Percentiles rank a stretch among this genome's conserved stretches.
These are phyloP conservation scores for Digitonthophagus gazella DNA, from an alignment of 2,888 invertebrate genomes.

Conservation along the genomic window DNA sequence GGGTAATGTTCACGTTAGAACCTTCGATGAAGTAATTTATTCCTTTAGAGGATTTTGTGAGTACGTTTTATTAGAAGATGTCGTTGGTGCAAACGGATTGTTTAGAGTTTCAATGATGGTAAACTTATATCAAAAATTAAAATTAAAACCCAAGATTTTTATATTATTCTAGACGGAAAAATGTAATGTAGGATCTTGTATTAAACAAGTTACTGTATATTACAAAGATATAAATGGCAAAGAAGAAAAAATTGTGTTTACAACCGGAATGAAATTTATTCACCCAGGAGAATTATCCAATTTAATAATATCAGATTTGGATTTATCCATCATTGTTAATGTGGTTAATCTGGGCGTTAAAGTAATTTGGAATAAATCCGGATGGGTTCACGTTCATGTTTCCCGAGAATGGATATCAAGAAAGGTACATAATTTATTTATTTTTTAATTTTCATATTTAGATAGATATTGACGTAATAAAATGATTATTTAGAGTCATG, in stretches of 20 bases:
- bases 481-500: background rate
- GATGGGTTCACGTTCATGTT: conserved; percentile 7
- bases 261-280: background rate
- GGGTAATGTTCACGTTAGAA: conserved; percentile 8
- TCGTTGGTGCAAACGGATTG: background rate
- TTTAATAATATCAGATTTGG: background rate
- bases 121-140: background rate
- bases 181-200: conserved; percentile 1
- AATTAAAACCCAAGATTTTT: background rate
- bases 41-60: conserved; percentile 2
- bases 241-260: conserved; percentile 2
- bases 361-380: conserved; percentile 6
- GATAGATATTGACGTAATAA: no score
- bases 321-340: background rate
- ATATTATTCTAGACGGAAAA: background rate
- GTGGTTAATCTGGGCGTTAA: background rate
- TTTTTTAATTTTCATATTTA: background rate
- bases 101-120: conserved; percentile 5
- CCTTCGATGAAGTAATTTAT: background rate
- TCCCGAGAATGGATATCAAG: background rate
- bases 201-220: background rate
- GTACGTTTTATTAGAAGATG: conserved; percentile 9
- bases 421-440: background rate
- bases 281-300: background rate
- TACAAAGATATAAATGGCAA: background rate